These are phyloP conservation scores for Astropecten irregularis DNA, from an alignment of 53 echinoderm and acorn worm species.

Conservation along the genomic window DNA sequence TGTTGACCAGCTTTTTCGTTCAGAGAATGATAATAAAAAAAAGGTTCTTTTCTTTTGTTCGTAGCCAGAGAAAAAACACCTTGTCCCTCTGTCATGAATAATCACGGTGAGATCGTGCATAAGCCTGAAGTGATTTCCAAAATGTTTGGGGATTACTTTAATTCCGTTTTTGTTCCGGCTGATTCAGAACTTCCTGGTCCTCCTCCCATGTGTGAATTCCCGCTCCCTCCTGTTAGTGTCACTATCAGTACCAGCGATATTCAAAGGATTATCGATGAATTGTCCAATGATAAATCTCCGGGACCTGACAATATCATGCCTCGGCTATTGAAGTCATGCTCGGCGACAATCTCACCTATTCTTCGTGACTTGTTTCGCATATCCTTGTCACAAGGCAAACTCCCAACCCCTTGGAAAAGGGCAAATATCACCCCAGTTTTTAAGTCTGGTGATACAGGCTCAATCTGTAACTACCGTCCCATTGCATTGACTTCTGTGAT, in stretches of 20 bases:
- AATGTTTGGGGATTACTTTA: slow-evolving; percentile 13
- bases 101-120: background rate
- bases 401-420: background rate
- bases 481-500: background rate
- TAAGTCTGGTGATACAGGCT: background rate
- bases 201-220: background rate
- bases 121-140: slow-evolving; percentile 14
- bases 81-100: background rate
- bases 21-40: background rate
- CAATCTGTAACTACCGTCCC: background rate
- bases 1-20: background rate
- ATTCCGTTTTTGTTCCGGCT: background rate
- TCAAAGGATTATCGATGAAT: background rate
- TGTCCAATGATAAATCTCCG: slow-evolving; percentile 12
- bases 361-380: background rate
- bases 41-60: slow-evolving; percentile 30
- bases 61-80: slow-evolving; percentile 1
- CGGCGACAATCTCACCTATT: background rate
- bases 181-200: background rate
- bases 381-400: background rate
- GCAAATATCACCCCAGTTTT: background rate
- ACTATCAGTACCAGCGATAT: background rate
- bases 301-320: slow-evolving; percentile 14
- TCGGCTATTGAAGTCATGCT: background rate
- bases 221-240: background rate